These are phyloP conservation scores for Lacerta viridis DNA, from an alignment of 2,797 vertebrate genomes.

Conservation along the genomic window DNA sequence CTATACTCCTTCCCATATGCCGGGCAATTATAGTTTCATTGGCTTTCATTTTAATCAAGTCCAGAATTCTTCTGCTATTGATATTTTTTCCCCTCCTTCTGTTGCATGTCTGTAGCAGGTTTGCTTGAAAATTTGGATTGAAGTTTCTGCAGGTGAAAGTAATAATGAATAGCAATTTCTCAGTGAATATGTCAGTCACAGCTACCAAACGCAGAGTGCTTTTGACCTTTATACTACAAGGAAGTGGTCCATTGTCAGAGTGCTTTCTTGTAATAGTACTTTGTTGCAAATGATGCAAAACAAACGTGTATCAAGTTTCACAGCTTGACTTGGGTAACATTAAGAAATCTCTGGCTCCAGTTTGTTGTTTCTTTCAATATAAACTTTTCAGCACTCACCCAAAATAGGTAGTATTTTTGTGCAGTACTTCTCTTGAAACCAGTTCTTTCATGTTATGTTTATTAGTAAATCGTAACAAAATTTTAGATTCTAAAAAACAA, in stretches of 20 bases:
- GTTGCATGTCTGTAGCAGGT: neutral
- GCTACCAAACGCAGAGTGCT: accelerated
- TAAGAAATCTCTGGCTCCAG: neutral
- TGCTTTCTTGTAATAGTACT: neutral
- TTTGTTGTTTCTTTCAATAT: neutral
- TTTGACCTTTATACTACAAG: neutral
- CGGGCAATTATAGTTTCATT: accelerated
- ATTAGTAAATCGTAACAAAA: neutral
- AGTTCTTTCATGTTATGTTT: neutral
- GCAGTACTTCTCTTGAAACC: neutral
- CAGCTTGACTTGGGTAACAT: neutral
- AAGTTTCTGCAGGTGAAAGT: neutral
- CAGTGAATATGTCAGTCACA: neutral
- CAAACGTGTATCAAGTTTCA: neutral
- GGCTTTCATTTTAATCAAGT: neutral
- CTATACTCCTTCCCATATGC: accelerated
- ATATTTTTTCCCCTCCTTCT: neutral
- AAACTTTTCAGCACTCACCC: neutral
- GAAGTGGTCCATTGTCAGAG: neutral
- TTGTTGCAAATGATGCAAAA: neutral
- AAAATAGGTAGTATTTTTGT: neutral
- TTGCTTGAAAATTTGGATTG: neutral
- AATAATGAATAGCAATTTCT: conserved; percentile 16
- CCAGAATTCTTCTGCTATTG: neutral
- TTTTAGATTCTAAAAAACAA: neutral